A percentile compares a stretch with the other conserved stretches of the same genome.
Evolutionary conservation across 2,113 vertebrate species (phyloP).

Genomic region (Equus przewalskii): DNA sequence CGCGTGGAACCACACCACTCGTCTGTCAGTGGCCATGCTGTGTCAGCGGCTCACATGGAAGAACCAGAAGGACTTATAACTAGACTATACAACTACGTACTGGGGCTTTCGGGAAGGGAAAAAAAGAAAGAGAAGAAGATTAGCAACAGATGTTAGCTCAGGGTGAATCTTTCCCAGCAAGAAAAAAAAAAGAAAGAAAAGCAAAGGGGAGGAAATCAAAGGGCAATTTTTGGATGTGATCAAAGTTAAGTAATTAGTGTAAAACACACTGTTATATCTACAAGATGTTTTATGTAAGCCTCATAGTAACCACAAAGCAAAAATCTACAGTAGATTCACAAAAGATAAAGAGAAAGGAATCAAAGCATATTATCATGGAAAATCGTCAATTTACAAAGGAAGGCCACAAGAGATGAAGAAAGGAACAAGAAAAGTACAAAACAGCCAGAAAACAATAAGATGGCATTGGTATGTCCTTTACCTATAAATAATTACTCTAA

Average conservation of each 20-base stretch:
- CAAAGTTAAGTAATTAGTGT: background rate
- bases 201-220: background rate
- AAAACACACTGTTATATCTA: background rate
- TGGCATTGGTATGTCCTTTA: background rate
- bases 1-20: too few species aligned
- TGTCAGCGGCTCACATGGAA: too few species aligned
- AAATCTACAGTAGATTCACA: background rate
- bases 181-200: too few species aligned
- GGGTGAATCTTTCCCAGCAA: too few species aligned
- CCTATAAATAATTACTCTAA: background rate
- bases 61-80: too few species aligned
- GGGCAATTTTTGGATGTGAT: background rate
- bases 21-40: too few species aligned
- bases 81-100: too few species aligned
- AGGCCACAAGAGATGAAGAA: background rate
- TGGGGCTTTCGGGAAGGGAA: too few species aligned
- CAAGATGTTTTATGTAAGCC: background rate
- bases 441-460: background rate
- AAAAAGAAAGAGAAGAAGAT: too few species aligned
- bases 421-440: background rate
- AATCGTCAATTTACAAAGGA: background rate
- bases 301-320: background rate
- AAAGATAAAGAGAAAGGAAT: background rate
- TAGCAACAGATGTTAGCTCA: too few species aligned
- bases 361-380: background rate